These are phyloP conservation scores for Pemphredon lugubris DNA, from an alignment of 2,888 invertebrate species.

Conservation along the genomic window DNA sequence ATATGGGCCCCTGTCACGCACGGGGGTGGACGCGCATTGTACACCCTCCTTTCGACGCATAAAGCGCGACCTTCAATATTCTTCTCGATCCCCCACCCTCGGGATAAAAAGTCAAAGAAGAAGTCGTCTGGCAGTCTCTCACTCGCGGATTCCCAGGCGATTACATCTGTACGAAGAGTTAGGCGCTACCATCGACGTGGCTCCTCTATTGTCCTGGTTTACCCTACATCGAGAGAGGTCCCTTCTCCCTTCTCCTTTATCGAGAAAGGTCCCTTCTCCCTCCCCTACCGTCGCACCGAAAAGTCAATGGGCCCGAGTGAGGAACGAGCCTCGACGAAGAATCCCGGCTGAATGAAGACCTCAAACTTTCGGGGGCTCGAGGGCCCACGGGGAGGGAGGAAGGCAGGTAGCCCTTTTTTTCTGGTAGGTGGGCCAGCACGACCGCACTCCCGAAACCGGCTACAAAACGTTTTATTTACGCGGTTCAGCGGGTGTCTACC, in stretches of 20 bases:
- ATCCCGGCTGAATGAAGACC: slow-evolving; percentile 70
- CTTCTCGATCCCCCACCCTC: slow-evolving; percentile 28
- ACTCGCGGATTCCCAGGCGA: slow-evolving; percentile 79
- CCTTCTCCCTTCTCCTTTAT: slow-evolving; percentile 19
- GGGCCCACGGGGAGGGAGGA: slow-evolving; percentile 31
- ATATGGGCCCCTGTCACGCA: slow-evolving; percentile 55
- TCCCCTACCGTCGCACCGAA: slow-evolving; percentile 10
- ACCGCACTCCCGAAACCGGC: slow-evolving; percentile 73
- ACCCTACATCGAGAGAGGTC: slow-evolving; percentile 46
- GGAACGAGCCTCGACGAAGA: slow-evolving; percentile 22
- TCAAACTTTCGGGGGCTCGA: slow-evolving; percentile 44
- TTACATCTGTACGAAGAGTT: slow-evolving; percentile 75
- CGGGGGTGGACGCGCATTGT: slow-evolving; percentile 40
- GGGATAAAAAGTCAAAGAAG: slow-evolving; percentile 42
- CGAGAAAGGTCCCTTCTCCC: slow-evolving; percentile 19
- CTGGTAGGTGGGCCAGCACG: slow-evolving; percentile 68
- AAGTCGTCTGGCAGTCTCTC: slow-evolving; percentile 33
- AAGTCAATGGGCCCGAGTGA: slow-evolving; percentile 60
- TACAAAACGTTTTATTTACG: slow-evolving; percentile 75
- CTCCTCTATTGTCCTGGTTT: slow-evolving; percentile 49
- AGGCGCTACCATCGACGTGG: slow-evolving; percentile 34
- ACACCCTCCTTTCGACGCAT: slow-evolving; percentile 40
- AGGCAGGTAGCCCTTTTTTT: slow-evolving; percentile 71
- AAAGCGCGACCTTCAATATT: slow-evolving; percentile 29
- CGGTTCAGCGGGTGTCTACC: slow-evolving; percentile 31